A percentile compares a stretch with the other conserved stretches of the same genome.
These are phyloP conservation scores for Harpagoxenus sublaevis DNA, from an alignment of 2,888 invertebrate genomes.

Conservation along the genomic window DNA sequence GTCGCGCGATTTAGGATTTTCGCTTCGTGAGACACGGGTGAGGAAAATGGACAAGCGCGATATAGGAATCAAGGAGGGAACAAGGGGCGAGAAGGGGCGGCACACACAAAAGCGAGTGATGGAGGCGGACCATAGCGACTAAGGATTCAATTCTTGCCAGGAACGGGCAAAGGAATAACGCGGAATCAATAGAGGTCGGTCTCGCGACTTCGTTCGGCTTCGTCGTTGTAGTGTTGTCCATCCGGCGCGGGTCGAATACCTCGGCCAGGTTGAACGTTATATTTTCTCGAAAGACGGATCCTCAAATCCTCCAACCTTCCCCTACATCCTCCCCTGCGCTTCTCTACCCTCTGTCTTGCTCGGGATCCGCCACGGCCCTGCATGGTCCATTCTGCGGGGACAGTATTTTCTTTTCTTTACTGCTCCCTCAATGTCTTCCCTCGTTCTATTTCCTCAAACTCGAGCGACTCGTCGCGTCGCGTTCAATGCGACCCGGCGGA, in stretches of 20 bases:
- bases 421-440: constrained; percentile 53
- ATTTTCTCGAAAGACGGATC: constrained; percentile 83
- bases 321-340: constrained; percentile 44
- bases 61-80: constrained; percentile 38
- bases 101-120: constrained; percentile 69
- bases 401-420: constrained; percentile 68
- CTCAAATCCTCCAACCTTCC: constrained; percentile 78
- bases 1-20: constrained; percentile 26
- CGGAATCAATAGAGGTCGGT: constrained; percentile 80
- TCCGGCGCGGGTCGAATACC: constrained; percentile 57
- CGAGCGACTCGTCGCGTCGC: constrained; percentile 55
- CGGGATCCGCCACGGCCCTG: constrained; percentile 57
- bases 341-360: constrained; percentile 34
- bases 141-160: constrained; percentile 83
- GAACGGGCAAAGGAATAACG: constrained; percentile 77
- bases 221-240: constrained; percentile 65
- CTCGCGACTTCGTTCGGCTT: constrained; percentile 56
- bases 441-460: constrained; percentile 65
- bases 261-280: constrained; percentile 74
- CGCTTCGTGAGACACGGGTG: constrained; percentile 2
- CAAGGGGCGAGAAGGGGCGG: constrained; percentile 46
- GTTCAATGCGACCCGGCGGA: constrained; percentile 67
- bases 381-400: constrained; percentile 60
- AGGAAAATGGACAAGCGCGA: constrained; percentile 46
- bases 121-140: constrained; percentile 75